Base-by-base conservation (phyloP, 2,797 vertebrate genomes). In the Amazonetta brasiliensis region DNA sequence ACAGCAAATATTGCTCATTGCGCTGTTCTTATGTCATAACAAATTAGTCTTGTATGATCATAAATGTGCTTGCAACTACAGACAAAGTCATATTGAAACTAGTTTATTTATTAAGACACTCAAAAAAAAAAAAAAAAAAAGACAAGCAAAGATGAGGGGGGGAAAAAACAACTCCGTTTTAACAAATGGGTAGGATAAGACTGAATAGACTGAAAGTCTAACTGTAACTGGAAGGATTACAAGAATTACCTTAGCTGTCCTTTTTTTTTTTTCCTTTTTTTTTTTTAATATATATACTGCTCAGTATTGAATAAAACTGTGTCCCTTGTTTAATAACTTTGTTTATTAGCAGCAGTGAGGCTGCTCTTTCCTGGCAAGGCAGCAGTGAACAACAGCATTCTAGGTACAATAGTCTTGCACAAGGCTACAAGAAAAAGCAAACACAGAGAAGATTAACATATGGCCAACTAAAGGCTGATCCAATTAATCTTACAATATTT, bases 261-360 rank as follows among this genome's bases (percentile, higher is more conserved):
- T 74, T 82, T 87, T 60, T 39, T 9, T 39, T 54, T 5, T 76
- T 92, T 64, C 22, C 22, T 48, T 22, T 23, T 23, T 41, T n/a
- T n/a, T n/a, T n/a, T n/a, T n/a, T n/a, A n/a, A 5, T 19, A 19
- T 9, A 44, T 8, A 13, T 58, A 28, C 30, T 41, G 41, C 28
- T 72, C 54, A 59, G 33, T 74, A 72, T 50, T 89, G 76, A 92
- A 79, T 73, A 88, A 90, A 94, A 77, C 31, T 62, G 25, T 20
- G 69, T 23, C 28, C 71, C 91, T 79, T 94, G 68, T 81, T 83
- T 72, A 89, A 80, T 54, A 62, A 83, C 54, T 46, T 20, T 84
- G 44, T 28, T 92, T 69, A 73, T 33, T 55, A 77, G 69, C 39
- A 88, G 48, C 52, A 79, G 18, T 6, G 31, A 76, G 59, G 39